phyloP scores from a whole-genome alignment of 2,888 invertebrate species.

The Agrochola circellaris region DNA sequence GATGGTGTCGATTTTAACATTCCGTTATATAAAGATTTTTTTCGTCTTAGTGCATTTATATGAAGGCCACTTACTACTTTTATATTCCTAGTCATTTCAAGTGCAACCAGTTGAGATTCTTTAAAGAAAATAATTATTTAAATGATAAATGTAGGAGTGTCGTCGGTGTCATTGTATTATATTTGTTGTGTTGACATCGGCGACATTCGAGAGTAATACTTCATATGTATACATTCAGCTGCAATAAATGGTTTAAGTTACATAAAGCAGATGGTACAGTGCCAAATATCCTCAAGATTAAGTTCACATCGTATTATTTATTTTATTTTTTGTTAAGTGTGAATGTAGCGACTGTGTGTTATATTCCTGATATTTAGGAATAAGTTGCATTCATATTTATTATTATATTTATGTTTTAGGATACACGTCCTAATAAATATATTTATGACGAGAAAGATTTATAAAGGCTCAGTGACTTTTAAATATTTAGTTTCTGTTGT shows the following conservation, averaged over 20 bases:
- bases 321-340: conserved; percentile 86
- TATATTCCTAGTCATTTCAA: conserved; percentile 90
- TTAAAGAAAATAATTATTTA: conserved; percentile 84
- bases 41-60: conserved; percentile 85
- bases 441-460: conserved; percentile 84
- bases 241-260: conserved; percentile 80
- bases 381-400: conserved; percentile 90
- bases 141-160: conserved; percentile 74
- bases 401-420: conserved; percentile 89
- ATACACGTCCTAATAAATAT: conserved; percentile 82
- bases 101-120: conserved; percentile 90
- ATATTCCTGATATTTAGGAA: conserved; percentile 91
- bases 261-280: conserved; percentile 86
- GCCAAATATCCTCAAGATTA: conserved; percentile 90
- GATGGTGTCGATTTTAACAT: conserved; percentile 91
- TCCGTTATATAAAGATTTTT: conserved; percentile 82
- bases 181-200: conserved; percentile 79
- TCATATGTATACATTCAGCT: conserved; percentile 74
- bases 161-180: conserved; percentile 84
- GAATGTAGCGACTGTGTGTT: conserved; percentile 90
- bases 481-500: conserved; percentile 77
- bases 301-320: conserved; percentile 87
- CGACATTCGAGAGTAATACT: conserved; percentile 68
- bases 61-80: conserved; percentile 88
- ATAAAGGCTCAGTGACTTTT: conserved; percentile 88